Percentiles rank a stretch among this genome's conserved stretches.
phyloP scores from a whole-genome alignment of 1,140 invertebrate species.

The Lepidurus arcticus region DNA sequence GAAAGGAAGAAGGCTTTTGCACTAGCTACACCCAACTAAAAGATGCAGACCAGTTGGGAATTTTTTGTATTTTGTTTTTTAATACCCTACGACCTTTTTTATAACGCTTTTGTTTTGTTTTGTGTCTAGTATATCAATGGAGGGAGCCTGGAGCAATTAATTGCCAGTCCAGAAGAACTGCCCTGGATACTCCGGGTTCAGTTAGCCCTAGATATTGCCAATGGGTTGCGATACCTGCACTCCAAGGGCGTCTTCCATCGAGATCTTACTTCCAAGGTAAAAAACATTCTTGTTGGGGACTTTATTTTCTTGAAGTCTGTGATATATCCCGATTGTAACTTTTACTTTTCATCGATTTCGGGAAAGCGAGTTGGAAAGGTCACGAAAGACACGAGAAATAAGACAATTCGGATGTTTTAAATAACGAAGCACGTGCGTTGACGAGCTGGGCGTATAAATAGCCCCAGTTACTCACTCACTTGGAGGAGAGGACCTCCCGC shows the following conservation, averaged over 20 bases:
- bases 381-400: background rate
- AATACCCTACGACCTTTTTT: conserved; percentile 1
- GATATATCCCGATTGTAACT: background rate
- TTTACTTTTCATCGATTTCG: background rate
- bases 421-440: conserved; percentile 8
- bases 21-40: too few relatives aligned
- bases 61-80: conserved; percentile 26
- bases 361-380: background rate
- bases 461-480: background rate
- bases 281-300: conserved; percentile 35
- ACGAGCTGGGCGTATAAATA: background rate
- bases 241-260: conserved; percentile 85
- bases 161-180: conserved; percentile 62
- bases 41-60: too few relatives aligned
- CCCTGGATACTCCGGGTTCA: conserved; percentile 75
- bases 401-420: background rate
- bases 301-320: conserved; percentile 22
- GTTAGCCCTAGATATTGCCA: conserved; percentile 77
- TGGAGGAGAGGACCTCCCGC: background rate
- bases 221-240: conserved; percentile 88
- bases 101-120: conserved; percentile 31
- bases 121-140: conserved; percentile 75
- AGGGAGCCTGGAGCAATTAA: conserved; percentile 83
- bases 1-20: background rate
- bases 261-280: conserved; percentile 89